phyloP scores from a whole-genome alignment of 2,113 vertebrate genomes.

The Etheostoma cragini region DNA sequence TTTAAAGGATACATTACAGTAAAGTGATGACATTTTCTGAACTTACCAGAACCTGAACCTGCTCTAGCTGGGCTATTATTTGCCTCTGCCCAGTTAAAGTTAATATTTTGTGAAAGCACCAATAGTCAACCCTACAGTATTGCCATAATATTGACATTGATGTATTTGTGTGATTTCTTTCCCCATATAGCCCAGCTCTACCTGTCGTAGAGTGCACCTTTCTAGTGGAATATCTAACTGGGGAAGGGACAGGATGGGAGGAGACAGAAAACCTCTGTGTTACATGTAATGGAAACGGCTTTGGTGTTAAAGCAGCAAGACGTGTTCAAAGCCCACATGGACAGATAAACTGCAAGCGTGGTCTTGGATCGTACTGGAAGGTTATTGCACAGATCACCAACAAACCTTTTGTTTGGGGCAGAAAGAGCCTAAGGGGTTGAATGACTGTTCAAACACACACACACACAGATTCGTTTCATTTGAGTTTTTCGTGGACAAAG shows the following conservation, averaged over 20 bases:
- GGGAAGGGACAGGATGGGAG: background rate
- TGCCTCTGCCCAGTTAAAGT: no score
- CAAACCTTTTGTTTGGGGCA: constrained; percentile 49
- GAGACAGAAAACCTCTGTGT: background rate
- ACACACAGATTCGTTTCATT: constrained; percentile 52
- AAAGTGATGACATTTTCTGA: no score
- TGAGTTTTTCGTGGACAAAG: constrained; percentile 46
- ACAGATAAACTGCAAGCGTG: constrained; percentile 35
- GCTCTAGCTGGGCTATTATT: no score
- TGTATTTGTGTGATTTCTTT: no score
- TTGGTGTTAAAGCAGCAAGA: constrained; percentile 15
- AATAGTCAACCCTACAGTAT: no score
- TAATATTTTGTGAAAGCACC: no score
- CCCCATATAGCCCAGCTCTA: no score
- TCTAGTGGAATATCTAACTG: no score
- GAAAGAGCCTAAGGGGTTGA: constrained; percentile 47
- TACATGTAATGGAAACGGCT: constrained; percentile 1
- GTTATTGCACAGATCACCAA: constrained; percentile 51
- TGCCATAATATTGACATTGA: no score
- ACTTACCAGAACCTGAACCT: no score
- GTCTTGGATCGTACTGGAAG: constrained; percentile 37
- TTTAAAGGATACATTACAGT: no score
- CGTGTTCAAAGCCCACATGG: constrained; percentile 35
- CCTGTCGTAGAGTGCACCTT: no score
- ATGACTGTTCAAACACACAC: constrained; percentile 54